Evolutionary conservation across 2,797 vertebrate genomes (phyloP).

Genomic region (Eulemur mongoz): DNA sequence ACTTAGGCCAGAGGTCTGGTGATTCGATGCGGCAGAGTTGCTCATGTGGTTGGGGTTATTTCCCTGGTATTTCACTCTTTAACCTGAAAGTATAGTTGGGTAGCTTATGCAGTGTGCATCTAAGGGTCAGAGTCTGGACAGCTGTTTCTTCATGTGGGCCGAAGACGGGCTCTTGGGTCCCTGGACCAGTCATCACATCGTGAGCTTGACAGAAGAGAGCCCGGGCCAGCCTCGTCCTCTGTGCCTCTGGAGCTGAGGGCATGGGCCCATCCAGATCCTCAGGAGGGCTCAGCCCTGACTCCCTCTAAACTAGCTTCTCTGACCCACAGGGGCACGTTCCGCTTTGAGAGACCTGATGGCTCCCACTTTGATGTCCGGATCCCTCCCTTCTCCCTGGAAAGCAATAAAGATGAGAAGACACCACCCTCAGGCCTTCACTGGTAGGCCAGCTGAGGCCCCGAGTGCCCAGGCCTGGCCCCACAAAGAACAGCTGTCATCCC

Average conservation of each 20-base stretch:
- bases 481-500: constrained; percentile 38
- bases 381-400: constrained; percentile 98
- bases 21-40: not conserved
- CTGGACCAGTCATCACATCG: not conserved
- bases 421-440: constrained; percentile 91
- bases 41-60: not conserved
- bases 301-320: not conserved
- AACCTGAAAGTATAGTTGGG: not conserved
- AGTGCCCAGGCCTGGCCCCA: not conserved
- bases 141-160: not conserved
- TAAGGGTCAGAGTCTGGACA: not conserved
- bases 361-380: constrained; percentile 99
- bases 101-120: not conserved
- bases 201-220: not conserved
- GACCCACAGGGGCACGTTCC: constrained; percentile 94
- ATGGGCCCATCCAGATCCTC: not conserved
- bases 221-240: not conserved
- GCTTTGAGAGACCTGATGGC: constrained; percentile 96
- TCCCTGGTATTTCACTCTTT: not conserved
- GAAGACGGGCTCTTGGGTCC: not conserved
- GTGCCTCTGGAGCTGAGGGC: not conserved
- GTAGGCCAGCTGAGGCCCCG: constrained; percentile 81
- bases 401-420: constrained; percentile 94
- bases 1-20: not conserved
- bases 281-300: not conserved